Evolutionary conservation across 1,140 invertebrate species (phyloP).

Genomic region (Oreohelix idahoensis): DNA sequence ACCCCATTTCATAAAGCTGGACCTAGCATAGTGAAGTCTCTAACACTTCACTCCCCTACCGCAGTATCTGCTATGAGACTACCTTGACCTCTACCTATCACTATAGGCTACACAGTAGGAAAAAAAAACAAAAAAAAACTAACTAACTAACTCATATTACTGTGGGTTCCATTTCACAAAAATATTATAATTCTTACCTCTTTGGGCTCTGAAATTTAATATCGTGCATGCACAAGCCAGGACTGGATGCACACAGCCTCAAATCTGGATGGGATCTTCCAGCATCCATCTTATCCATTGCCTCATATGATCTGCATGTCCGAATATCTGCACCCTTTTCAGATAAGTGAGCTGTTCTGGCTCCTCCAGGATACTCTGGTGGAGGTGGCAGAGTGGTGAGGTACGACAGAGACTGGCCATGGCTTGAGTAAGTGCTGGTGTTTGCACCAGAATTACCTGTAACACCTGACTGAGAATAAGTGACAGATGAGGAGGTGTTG

Average conservation of each 20-base stretch:
- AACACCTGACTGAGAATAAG: neutral
- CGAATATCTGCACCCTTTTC: constrained; percentile 71
- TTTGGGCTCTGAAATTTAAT: constrained; percentile 3
- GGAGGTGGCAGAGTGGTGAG: constrained; percentile 62
- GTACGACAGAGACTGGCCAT: constrained; percentile 47
- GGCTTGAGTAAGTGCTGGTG: neutral
- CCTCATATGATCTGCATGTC: constrained; percentile 60
- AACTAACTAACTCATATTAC: too few relatives aligned
- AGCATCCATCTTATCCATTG: constrained; percentile 52
- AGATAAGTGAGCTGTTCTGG: constrained; percentile 72
- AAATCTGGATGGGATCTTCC: constrained; percentile 50
- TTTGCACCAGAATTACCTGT: too few relatives aligned
- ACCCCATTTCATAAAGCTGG: too few relatives aligned
- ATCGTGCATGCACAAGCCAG: constrained; percentile 20
- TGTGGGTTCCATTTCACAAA: too few relatives aligned
- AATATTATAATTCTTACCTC: too few relatives aligned
- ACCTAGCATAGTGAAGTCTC: too few relatives aligned
- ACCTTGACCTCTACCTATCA: too few relatives aligned
- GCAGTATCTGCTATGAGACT: too few relatives aligned
- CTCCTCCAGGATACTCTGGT: constrained; percentile 70
- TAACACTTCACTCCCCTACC: too few relatives aligned
- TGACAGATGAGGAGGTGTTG: neutral
- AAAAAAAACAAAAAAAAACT: too few relatives aligned
- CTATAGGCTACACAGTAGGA: too few relatives aligned
- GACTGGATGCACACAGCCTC: constrained; percentile 32